Conservation (phyloP, 2,113 vertebrate genomes). For the Spizaetus ornatus region DNA sequence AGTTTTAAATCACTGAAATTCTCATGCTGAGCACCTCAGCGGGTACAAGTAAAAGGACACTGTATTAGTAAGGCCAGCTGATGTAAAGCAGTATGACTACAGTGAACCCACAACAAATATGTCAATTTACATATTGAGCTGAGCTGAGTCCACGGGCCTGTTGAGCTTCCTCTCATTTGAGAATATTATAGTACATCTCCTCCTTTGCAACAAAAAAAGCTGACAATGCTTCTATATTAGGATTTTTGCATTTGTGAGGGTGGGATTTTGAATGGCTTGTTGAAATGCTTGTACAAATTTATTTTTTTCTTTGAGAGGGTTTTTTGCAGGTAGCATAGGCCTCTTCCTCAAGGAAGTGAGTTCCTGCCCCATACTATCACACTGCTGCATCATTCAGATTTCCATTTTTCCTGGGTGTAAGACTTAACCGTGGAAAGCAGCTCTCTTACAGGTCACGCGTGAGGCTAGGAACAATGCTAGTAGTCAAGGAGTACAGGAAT, state of each 20-base stretch:
- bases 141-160: not conserved
- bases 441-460: rapidly evolving
- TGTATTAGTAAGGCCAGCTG: not conserved
- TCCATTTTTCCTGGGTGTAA: not conserved
- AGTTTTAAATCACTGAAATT: not conserved
- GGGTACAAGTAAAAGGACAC: not conserved
- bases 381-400: not conserved
- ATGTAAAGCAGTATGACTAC: not conserved
- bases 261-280: not conserved
- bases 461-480: not conserved
- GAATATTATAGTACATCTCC: not conserved
- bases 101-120: not conserved
- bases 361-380: not conserved
- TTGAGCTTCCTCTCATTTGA: not conserved
- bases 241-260: not conserved
- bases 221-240: not conserved
- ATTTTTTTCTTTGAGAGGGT: not conserved
- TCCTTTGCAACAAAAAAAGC: not conserved
- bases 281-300: not conserved
- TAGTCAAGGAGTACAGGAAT: not conserved
- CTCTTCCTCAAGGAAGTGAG: not conserved
- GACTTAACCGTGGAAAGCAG: not conserved
- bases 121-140: not conserved
- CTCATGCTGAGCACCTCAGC: not conserved
- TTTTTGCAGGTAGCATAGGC: not conserved